Evolutionary conservation across 2,113 vertebrate genomes (phyloP).

Genomic region (Dissostichus mawsoni): DNA sequence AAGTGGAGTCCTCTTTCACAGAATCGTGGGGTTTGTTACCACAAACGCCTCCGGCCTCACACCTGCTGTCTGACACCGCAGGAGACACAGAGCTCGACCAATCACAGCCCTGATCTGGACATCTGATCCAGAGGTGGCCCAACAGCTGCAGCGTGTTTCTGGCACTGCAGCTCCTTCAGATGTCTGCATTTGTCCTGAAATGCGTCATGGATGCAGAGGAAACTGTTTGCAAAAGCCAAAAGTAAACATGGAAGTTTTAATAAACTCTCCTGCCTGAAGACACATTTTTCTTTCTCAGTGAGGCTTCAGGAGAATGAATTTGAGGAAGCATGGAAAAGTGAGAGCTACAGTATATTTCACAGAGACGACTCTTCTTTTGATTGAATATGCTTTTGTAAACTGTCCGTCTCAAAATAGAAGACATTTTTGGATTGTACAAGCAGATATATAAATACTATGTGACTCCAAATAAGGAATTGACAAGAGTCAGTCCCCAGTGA

Average conservation of each 20-base stretch:
- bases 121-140: slow-evolving; percentile 68
- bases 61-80: slow-evolving; percentile 53
- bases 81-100: slow-evolving; percentile 10
- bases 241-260: neutral
- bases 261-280: neutral
- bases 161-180: neutral
- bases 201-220: neutral
- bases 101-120: slow-evolving; percentile 3
- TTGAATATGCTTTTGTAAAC: too few species aligned
- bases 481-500: too few species aligned
- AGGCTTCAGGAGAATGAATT: too few species aligned
- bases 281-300: too few species aligned
- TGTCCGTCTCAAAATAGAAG: too few species aligned
- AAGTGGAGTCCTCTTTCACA: slow-evolving; percentile 26
- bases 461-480: too few species aligned
- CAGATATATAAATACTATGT: too few species aligned
- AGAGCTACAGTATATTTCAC: too few species aligned
- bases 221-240: neutral
- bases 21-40: slow-evolving; percentile 23
- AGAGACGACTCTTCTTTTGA: too few species aligned
- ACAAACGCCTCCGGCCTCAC: slow-evolving; percentile 15
- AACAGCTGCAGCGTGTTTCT: slow-evolving; percentile 67
- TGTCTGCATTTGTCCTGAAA: too few species aligned
- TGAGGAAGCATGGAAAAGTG: too few species aligned
- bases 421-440: too few species aligned